Conservation (phyloP, 2,888 invertebrate genomes). For the Stenchaetothrips biformis region DNA sequence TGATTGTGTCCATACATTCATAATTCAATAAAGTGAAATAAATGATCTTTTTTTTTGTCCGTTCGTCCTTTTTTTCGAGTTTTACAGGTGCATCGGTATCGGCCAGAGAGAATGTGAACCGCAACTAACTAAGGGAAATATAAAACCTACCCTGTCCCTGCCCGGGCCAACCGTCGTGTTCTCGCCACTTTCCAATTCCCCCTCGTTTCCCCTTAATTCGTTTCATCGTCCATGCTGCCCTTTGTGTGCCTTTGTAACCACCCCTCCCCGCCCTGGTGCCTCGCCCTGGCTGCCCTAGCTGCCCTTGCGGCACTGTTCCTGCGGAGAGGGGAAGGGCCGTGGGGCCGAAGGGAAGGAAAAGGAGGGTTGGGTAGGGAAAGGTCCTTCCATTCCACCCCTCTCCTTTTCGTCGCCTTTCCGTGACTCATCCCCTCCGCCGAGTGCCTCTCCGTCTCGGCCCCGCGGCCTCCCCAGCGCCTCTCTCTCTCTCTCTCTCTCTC, state of each 20-base stretch:
- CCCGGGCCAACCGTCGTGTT: not conserved
- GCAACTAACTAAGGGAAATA: too few species aligned
- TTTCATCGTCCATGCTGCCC: not conserved
- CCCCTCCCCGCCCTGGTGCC: not conserved
- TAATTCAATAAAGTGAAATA: too few species aligned
- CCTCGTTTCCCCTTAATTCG: not conserved
- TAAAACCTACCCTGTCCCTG: not conserved
- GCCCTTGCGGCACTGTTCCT: not conserved
- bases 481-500: not conserved
- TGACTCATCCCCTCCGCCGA: not conserved
- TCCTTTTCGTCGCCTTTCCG: constrained; percentile 15
- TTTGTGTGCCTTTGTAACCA: not conserved
- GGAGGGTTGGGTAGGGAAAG: not conserved
- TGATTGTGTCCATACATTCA: too few species aligned
- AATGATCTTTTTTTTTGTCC: too few species aligned
- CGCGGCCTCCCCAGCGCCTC: not conserved
- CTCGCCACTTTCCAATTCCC: not conserved
- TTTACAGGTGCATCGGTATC: too few species aligned
- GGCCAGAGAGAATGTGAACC: too few species aligned
- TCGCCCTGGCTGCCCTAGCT: not conserved
- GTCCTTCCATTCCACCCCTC: not conserved
- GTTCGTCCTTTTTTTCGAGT: too few species aligned
- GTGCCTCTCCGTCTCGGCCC: not conserved
- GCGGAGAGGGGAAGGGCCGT: not conserved
- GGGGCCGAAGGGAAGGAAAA: too few species aligned